A percentile compares a stretch with the other conserved stretches of the same genome.
phyloP scores from a whole-genome alignment of 1,140 invertebrate species.

The Drosophila miranda region DNA sequence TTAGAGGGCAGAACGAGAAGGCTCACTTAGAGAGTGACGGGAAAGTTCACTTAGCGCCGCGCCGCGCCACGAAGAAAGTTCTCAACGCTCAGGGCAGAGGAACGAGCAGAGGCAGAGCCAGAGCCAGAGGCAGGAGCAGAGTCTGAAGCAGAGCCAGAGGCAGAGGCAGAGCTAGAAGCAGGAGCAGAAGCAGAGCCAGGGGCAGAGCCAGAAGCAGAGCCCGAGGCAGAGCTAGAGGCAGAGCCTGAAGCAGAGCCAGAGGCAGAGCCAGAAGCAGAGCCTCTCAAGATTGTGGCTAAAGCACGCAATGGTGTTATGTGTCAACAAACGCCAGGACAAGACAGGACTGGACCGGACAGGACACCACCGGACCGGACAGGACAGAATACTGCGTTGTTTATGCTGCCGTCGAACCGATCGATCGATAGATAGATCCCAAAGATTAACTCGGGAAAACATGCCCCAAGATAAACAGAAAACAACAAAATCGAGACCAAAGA shows the following conservation, averaged over 20 bases:
- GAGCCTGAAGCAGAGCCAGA: no score
- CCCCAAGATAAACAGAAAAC: conserved; percentile 27
- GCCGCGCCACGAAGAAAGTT: conserved; percentile 1
- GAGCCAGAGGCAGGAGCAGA: no score
- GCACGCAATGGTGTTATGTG: conserved; percentile 59
- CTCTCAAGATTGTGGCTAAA: conserved; percentile 38
- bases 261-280: neutral
- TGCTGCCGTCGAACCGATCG: neutral
- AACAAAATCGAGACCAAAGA: conserved; percentile 6
- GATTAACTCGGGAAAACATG: conserved; percentile 30
- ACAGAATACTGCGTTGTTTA: neutral
- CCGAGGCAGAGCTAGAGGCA: no score
- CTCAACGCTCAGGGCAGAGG: neutral
- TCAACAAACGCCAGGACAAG: conserved; percentile 43
- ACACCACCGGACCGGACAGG: no score
- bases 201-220: no score
- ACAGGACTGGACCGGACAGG: no score
- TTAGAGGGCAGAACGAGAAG: no score
- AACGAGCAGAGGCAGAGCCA: neutral
- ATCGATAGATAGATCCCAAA: conserved; percentile 7
- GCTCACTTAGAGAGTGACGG: no score
- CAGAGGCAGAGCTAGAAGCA: no score
- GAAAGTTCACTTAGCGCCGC: no score
- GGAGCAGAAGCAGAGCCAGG: no score
- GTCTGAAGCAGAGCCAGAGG: no score